Evolutionary conservation across 2,797 vertebrate genomes (phyloP).

Genomic region (Anguilla anguilla): DNA sequence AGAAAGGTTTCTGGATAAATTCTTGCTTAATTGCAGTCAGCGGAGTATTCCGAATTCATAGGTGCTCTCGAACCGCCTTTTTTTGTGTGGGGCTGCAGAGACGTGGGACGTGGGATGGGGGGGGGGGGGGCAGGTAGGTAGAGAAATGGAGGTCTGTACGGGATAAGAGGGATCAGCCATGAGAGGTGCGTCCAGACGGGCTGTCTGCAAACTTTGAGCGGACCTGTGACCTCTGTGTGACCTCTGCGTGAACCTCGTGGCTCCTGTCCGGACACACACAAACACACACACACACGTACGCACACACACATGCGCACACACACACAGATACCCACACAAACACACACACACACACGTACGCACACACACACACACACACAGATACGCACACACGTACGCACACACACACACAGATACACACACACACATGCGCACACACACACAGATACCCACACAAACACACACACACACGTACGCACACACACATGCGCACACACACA

Average conservation of each 20-base stretch:
- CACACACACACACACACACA: neutral
- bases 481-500: no score
- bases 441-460: no score
- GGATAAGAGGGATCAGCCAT: constrained; percentile 58
- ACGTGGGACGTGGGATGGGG: neutral
- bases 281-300: constrained; percentile 42
- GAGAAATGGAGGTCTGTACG: neutral
- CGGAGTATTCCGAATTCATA: constrained; percentile 27
- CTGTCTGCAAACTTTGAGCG: constrained; percentile 67
- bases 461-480: no score
- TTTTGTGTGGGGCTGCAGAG: constrained; percentile 5
- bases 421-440: no score
- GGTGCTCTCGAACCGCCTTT: constrained; percentile 10
- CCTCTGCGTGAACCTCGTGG: neutral
- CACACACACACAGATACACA: no score
- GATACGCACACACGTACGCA: no score
- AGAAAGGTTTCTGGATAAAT: neutral
- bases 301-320: constrained; percentile 33
- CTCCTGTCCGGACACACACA: constrained; percentile 45
- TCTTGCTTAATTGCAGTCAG: constrained; percentile 35
- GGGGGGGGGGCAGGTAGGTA: constrained; percentile 1
- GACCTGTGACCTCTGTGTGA: constrained; percentile 41
- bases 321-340: neutral
- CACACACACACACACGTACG: neutral
- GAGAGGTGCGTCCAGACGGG: constrained; percentile 63